phyloP scores from a whole-genome alignment of 2,888 invertebrate species.

The Oithona nana region DNA sequence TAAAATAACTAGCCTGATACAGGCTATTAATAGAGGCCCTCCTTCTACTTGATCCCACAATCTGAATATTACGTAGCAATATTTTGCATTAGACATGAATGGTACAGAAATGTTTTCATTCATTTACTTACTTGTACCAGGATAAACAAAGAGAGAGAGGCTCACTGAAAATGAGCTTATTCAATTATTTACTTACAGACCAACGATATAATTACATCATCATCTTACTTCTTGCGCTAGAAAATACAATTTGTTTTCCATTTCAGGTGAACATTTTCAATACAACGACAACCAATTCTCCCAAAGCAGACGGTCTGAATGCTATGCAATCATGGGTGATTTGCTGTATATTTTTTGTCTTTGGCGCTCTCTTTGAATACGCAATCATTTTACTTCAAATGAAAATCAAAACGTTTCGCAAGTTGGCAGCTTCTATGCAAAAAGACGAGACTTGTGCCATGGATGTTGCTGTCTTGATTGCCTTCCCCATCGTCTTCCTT shows the following conservation, averaged over 20 bases:
- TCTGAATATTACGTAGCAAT: no score
- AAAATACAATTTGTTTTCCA: neutral
- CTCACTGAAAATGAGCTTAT: no score
- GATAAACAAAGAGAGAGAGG: no score
- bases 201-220: no score
- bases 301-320: conserved; percentile 12
- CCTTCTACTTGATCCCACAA: no score
- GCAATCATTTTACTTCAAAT: conserved; percentile 14
- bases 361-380: conserved; percentile 13
- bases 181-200: no score
- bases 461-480: conserved; percentile 15
- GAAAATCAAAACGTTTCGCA: conserved; percentile 13
- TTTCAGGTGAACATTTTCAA: conserved; percentile 16
- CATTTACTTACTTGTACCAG: no score
- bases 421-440: conserved; percentile 3
- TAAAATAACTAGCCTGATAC: no score
- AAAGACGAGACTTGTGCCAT: conserved; percentile 12
- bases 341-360: conserved; percentile 14
- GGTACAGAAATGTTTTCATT: no score
- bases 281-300: conserved; percentile 16
- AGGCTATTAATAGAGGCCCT: no score
- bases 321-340: conserved; percentile 16
- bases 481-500: conserved; percentile 11
- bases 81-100: no score
- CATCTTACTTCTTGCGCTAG: neutral